Evolutionary conservation across 2,113 vertebrate genomes (phyloP), one percentile per base, ranked within the genome.

Genomic region (Brachyistius frenatus): DNA sequence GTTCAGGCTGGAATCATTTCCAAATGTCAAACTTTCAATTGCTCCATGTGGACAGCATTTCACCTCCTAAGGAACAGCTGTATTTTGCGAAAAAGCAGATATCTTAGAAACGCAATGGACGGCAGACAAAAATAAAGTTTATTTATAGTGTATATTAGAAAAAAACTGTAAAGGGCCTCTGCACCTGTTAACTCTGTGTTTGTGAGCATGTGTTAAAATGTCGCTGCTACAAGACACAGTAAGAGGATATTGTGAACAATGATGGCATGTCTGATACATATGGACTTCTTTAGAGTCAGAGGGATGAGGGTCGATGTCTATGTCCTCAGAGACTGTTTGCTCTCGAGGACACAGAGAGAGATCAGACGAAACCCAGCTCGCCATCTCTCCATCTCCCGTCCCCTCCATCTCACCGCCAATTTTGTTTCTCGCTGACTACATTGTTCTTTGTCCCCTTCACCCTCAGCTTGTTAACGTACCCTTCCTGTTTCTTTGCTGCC

Each of bases 321-420:
- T 65, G 70, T 30, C 55, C 49, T 44, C 52, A 32, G 68, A 41
- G 23, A 62, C n/a, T 53, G 30, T 80, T 71, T 44, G 35, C 52
- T 83, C 60, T 70, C 8, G 2, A 66, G 72, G 52, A 86, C 87
- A 81, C 68, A 81, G 76, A 64, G 14, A 66, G 73, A 88, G 74
- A 84, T 87, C 84, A 87, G 76, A 91, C 41, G 23, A 74, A 77
- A 62, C 39, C 63, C 52, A 66, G 23, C 66, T 76, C 73, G 80
- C 49, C 71, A 70, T 44, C 73, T 62, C 82, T 56, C 53, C 50
- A 11, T 80, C 69, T 80, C 32, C 55, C 30, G 32, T 36, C 56
- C 63, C 4, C 56, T 37, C 33, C 69, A 39, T 76, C 46, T 78
- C 33, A 33, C 73, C 33, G 1, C 73, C 70, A 2, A 2, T 79